Base-by-base conservation (phyloP, 2,113 vertebrate genomes). In the Phoxinus phoxinus region DNA sequence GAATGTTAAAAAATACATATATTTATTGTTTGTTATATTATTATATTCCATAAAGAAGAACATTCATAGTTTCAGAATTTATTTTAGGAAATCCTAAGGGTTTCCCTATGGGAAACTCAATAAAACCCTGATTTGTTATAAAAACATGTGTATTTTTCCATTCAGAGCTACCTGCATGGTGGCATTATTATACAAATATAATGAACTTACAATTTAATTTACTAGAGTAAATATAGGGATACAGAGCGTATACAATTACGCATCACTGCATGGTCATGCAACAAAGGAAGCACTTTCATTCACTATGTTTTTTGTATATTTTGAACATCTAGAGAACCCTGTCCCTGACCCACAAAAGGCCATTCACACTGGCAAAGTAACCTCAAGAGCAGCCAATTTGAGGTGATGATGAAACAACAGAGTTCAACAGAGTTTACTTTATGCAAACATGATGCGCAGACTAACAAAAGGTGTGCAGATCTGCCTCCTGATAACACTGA, bases 31-130 rank as follows among this genome's bases (percentile, higher is more conserved):
- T 51, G 17, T 17, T 17, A 8, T 32, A 67, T 67, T 8, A 65
- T 56, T 56, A 35, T 13, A 27, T 56, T 77, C 51, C 19, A 23
- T 56, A 21, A 35, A 77, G 25, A 27, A 48, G 41, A 13, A 58
- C 6, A 58, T 56, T 56, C 9, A 53, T 3, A 27, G 13, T 19
- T 51, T 75, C 46, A 53, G 46, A 30, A 30, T 21, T 53, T 53
- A 53, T 51, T 17, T 51, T 32, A 53, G 74, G 48, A 76, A 76
- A 76, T 76, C 48, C 46, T 32, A 30, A 76, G 25, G 44, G n/a
- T 74, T 48, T 48, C 13, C 37, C 44, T 6, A 11, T 25, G 72
- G n/a, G 44, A 74, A 74, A 76, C 9, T 76, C 7, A 30, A 53
- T 17, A 76, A 21, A 25, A 53, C 25, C 46, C 15, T 30, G 46